phyloP scores from a whole-genome alignment of 2,888 invertebrate genomes.

The Zonitis immaculata region DNA sequence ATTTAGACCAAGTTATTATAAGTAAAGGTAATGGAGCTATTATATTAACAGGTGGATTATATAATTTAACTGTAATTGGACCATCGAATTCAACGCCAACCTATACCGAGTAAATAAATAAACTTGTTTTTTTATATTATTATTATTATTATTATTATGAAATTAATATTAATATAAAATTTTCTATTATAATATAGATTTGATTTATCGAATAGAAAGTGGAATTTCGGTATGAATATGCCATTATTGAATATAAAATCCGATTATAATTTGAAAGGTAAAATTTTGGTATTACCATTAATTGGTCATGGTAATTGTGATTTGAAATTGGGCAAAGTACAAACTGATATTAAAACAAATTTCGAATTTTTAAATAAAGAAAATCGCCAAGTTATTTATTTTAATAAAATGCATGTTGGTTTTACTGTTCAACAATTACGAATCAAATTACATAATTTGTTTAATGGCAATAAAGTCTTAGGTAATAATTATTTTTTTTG shows the following conservation, averaged over 20 bases:
- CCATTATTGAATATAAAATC: conserved; percentile 55
- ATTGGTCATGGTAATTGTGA: conserved; percentile 55
- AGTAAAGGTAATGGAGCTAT: conserved; percentile 56
- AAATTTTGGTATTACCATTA: conserved; percentile 56
- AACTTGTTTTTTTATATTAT: not conserved
- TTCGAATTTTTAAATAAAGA: conserved; percentile 48
- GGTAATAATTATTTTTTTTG: conserved; percentile 47
- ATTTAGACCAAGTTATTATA: conserved; percentile 53
- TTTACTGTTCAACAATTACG: conserved; percentile 54
- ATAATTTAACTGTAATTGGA: conserved; percentile 53
- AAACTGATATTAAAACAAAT: conserved; percentile 52
- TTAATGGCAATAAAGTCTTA: conserved; percentile 60
- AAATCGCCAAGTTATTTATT: conserved; percentile 47
- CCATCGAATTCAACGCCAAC: conserved; percentile 55
- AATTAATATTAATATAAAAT: not conserved
- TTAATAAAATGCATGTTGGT: conserved; percentile 55
- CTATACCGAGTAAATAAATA: conserved; percentile 45
- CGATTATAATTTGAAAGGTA: conserved; percentile 56
- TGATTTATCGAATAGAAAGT: conserved; percentile 49
- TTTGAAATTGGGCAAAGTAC: conserved; percentile 52
- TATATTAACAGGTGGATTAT: conserved; percentile 53
- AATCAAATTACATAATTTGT: conserved; percentile 55
- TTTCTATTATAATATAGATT: conserved; percentile 41
- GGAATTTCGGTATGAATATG: conserved; percentile 55
- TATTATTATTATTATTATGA: too few species aligned